phyloP scores from a whole-genome alignment of 2,888 invertebrate genomes.

The Xylota segnis region DNA sequence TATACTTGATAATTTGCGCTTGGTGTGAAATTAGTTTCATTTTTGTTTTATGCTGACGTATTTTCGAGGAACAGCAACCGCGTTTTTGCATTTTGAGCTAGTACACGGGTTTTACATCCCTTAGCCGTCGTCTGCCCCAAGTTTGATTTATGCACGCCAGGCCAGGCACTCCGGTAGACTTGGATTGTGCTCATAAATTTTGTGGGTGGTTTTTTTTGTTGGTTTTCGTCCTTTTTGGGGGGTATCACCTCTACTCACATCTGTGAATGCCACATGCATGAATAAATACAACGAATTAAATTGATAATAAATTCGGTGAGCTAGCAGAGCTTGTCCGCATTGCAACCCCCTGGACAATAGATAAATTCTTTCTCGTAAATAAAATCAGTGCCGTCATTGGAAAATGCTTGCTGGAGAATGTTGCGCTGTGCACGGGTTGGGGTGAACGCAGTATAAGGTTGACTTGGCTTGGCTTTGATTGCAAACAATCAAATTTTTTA shows the following conservation, averaged over 20 bases:
- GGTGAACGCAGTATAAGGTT: background rate
- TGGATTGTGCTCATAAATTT: slow-evolving; percentile 50
- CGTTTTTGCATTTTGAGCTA: background rate
- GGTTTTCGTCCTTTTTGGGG: background rate
- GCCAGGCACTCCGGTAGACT: slow-evolving; percentile 24
- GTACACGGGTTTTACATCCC: slow-evolving; percentile 25
- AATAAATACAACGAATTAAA: slow-evolving; percentile 56
- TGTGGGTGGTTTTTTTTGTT: slow-evolving; percentile 8
- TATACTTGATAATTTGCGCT: background rate
- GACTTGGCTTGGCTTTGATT: slow-evolving; percentile 22
- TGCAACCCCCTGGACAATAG: background rate
- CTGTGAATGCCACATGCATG: slow-evolving; percentile 53
- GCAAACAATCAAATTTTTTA: slow-evolving; percentile 36
- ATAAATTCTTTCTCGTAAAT: slow-evolving; percentile 23
- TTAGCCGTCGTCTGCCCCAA: background rate
- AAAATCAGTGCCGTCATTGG: slow-evolving; percentile 7
- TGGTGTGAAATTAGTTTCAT: slow-evolving; percentile 6
- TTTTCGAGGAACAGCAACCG: slow-evolving; percentile 1
- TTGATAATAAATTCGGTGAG: slow-evolving; percentile 57
- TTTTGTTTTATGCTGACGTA: slow-evolving; percentile 14
- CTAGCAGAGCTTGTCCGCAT: slow-evolving; percentile 4
- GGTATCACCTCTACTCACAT: slow-evolving; percentile 38
- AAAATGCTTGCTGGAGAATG: slow-evolving; percentile 1
- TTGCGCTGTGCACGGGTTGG: background rate
- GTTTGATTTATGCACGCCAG: slow-evolving; percentile 57